Percentiles rank a stretch among this genome's conserved stretches.
Evolutionary conservation across 2,797 vertebrate genomes (phyloP).

Genomic region (Spinibarbus caldwelli): DNA sequence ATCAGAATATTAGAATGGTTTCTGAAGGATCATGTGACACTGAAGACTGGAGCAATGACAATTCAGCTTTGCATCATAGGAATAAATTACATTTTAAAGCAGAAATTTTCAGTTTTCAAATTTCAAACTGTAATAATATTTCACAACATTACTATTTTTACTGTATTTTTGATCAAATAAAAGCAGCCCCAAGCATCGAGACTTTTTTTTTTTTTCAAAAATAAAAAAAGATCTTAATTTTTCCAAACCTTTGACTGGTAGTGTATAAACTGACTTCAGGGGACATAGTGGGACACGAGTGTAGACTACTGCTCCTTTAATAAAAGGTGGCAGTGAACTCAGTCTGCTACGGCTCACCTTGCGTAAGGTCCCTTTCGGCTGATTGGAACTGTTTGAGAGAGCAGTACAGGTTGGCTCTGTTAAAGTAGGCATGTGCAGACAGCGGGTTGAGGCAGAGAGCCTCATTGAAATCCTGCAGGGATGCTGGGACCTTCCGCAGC

Average conservation of each 20-base stretch:
- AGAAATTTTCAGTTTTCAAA: too few relatives aligned
- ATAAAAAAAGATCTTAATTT: not conserved
- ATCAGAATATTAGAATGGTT: not conserved
- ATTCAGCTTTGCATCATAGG: not conserved
- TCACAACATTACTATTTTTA: not conserved
- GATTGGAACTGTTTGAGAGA: constrained; percentile 73
- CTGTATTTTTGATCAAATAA: not conserved
- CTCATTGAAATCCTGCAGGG: constrained; percentile 76
- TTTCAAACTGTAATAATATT: not conserved
- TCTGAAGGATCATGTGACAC: not conserved
- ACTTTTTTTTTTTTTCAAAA: not conserved
- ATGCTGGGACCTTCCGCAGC: constrained; percentile 74
- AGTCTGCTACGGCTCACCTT: constrained; percentile 65
- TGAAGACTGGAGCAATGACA: not conserved
- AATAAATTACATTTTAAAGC: not conserved
- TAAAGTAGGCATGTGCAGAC: constrained; percentile 76
- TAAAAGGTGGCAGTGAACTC: not conserved
- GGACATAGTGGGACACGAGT: not conserved
- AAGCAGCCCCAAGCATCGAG: not conserved
- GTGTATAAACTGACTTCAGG: not conserved
- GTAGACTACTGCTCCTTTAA: not conserved
- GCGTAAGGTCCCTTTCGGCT: constrained; percentile 74
- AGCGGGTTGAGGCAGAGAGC: constrained; percentile 71
- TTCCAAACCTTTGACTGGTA: not conserved
- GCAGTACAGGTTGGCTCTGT: constrained; percentile 74